Conservation (phyloP, 1,140 invertebrate genomes). For the Trichonephila clavipes region DNA sequence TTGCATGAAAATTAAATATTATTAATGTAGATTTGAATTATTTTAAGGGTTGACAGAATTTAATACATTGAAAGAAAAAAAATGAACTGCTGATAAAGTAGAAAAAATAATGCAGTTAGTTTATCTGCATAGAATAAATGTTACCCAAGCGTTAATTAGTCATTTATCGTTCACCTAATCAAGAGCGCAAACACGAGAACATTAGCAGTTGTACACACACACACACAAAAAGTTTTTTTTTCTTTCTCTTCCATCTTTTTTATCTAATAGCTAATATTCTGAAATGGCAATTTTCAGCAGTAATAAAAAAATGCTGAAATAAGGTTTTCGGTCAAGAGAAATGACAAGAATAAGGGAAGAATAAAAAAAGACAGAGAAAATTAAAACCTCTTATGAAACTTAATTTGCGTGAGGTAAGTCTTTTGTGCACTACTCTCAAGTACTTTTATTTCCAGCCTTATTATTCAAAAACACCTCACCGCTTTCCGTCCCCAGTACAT, state of each 20-base stretch:
- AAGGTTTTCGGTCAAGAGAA: constrained; percentile 20
- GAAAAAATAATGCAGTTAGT: constrained; percentile 33
- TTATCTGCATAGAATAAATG: constrained; percentile 41
- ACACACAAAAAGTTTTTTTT: background rate
- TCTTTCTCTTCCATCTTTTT: background rate
- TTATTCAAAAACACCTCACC: constrained; percentile 44
- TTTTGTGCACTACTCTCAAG: constrained; percentile 24
- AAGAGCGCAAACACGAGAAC: constrained; percentile 40
- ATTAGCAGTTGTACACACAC: constrained; percentile 33
- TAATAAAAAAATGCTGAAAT: constrained; percentile 1
- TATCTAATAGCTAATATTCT: constrained; percentile 32
- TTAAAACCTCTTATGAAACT: constrained; percentile 60
- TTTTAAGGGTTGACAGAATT: background rate
- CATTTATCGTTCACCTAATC: constrained; percentile 54
- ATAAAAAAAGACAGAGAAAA: constrained; percentile 32
- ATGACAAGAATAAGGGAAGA: constrained; percentile 14
- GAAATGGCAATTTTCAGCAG: constrained; percentile 9
- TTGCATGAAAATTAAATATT: too few species aligned
- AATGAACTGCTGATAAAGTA: background rate
- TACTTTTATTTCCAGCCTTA: constrained; percentile 37
- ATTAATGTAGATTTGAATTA: too few species aligned
- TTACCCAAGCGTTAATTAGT: constrained; percentile 57
- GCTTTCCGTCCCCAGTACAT: constrained; percentile 1
- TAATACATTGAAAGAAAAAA: background rate
- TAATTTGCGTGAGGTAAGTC: constrained; percentile 55